phyloP scores from a whole-genome alignment of 2,113 vertebrate genomes.

The Python bivittatus region DNA sequence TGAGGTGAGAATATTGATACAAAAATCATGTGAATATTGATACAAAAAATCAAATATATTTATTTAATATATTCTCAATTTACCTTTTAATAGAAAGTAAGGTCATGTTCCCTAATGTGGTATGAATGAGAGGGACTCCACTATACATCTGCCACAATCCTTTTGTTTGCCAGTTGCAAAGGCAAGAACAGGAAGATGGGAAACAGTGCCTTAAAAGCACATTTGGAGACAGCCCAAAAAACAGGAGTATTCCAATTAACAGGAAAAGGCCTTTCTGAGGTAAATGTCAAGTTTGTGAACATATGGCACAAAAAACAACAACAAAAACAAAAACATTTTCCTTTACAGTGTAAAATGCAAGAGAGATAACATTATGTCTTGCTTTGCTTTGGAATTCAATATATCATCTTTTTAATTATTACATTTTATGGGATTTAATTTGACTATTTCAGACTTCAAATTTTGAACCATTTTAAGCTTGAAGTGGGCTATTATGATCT shows the following conservation, averaged over 20 bases:
- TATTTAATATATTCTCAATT: not conserved
- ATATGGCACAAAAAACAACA: not conserved
- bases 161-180: not conserved
- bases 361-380: not conserved
- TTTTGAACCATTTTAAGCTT: not conserved
- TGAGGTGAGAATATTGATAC: not conserved
- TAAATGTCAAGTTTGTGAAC: constrained; percentile 53
- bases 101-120: not conserved
- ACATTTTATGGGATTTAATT: not conserved
- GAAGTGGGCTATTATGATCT: not conserved
- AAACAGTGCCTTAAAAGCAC: constrained; percentile 94
- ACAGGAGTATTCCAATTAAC: constrained; percentile 97
- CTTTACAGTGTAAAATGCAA: not conserved
- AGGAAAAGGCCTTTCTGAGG: constrained; percentile 89
- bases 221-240: constrained; percentile 97
- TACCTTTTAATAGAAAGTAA: constrained; percentile 35
- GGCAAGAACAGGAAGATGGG: constrained; percentile 78
- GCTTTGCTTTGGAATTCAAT: not conserved
- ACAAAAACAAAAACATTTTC: no score
- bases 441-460: not conserved
- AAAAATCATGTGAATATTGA: not conserved
- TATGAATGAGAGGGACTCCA: constrained; percentile 21
- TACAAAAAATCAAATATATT: not conserved
- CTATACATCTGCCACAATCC: not conserved
- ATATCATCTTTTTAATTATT: not conserved